Percentiles rank a stretch among this genome's conserved stretches.
phyloP scores from a whole-genome alignment of 2,888 invertebrate species.

The Drosophila formosana region DNA sequence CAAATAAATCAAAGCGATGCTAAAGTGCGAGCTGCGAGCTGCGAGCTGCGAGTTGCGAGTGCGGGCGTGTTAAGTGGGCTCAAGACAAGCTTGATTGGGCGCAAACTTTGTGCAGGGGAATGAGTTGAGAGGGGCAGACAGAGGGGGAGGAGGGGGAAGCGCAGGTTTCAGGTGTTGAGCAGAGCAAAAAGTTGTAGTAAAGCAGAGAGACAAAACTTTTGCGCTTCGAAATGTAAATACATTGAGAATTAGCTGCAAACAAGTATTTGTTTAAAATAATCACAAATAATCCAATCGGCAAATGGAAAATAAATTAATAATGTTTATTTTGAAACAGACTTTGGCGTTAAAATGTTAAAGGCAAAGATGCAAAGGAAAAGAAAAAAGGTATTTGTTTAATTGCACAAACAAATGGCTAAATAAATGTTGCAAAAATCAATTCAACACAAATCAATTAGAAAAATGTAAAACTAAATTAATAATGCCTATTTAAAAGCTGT shows the following conservation, averaged over 20 bases:
- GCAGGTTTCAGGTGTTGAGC: conserved; percentile 12
- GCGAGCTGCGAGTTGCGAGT: conserved; percentile 41
- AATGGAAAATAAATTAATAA: too few species aligned
- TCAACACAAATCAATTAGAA: too few species aligned
- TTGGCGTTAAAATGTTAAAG: too few species aligned
- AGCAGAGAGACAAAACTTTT: background rate
- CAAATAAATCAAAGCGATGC: conserved; percentile 73
- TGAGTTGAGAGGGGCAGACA: background rate
- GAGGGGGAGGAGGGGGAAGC: background rate
- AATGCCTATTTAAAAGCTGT: too few species aligned
- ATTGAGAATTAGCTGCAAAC: background rate
- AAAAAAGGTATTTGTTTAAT: background rate
- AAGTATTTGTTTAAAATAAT: background rate
- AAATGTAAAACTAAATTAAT: too few species aligned
- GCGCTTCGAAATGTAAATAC: conserved; percentile 38
- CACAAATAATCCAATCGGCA: too few species aligned
- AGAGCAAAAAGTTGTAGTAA: background rate
- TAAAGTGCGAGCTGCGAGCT: conserved; percentile 34
- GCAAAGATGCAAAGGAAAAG: background rate
- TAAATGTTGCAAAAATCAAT: too few species aligned
- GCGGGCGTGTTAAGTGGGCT: conserved; percentile 75
- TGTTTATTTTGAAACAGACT: too few species aligned
- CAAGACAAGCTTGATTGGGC: conserved; percentile 76
- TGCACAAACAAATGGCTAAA: background rate
- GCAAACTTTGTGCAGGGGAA: conserved; percentile 56